phyloP scores from a whole-genome alignment of 2,888 invertebrate species.

The Melieria picta region DNA sequence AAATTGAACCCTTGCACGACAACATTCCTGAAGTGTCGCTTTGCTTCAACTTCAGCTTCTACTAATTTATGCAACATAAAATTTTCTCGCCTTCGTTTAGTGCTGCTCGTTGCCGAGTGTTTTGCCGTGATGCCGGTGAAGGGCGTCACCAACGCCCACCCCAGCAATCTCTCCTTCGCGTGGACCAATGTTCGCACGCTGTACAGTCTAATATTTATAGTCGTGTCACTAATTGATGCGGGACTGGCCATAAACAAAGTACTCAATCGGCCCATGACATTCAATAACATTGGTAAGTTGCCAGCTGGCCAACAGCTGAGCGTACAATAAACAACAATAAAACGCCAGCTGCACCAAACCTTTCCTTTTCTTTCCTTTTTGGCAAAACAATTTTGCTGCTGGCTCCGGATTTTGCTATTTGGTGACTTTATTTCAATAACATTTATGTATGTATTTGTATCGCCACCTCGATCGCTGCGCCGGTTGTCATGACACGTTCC shows the following conservation, averaged over 20 bases:
- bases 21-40: no score
- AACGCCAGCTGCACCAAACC: not conserved
- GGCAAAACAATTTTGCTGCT: not conserved
- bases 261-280: constrained; percentile 51
- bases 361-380: constrained; percentile 3
- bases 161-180: constrained; percentile 63
- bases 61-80: no score
- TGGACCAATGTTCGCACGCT: constrained; percentile 58
- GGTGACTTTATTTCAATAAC: constrained; percentile 20
- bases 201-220: constrained; percentile 52
- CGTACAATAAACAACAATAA: not conserved
- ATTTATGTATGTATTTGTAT: constrained; percentile 19
- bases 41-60: not conserved
- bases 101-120: constrained; percentile 66
- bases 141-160: constrained; percentile 66
- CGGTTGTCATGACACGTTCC: not conserved
- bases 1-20: no score
- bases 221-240: constrained; percentile 45
- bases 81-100: constrained; percentile 36
- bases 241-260: constrained; percentile 52
- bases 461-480: constrained; percentile 1
- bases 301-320: not conserved
- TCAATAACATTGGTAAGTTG: constrained; percentile 58
- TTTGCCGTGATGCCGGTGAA: constrained; percentile 70
- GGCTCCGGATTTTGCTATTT: not conserved